Evolutionary conservation across 2,888 invertebrate genomes (phyloP), one percentile per base, ranked within the genome.

Genomic region (Chloroclystis v-ata): DNA sequence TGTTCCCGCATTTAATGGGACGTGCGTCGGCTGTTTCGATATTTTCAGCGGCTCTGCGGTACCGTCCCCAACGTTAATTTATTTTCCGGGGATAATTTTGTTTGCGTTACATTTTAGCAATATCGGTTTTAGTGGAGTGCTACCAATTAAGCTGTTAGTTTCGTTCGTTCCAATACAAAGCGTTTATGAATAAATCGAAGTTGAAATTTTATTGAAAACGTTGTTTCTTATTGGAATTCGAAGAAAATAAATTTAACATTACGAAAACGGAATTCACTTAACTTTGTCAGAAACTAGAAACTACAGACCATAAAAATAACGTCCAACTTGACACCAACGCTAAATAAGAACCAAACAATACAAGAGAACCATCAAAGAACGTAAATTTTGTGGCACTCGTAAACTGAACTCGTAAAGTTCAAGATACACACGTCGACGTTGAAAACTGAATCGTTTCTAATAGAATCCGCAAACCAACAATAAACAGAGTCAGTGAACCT

Each of bases 1-100:
- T 75, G 71, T 71, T 71, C 68, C 67, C 67, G 68, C 65, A 69
- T 72, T 72, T 74, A 70, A 72, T 70, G 63, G 65, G 57, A 65
- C 66, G 70, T 65, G 65, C 60, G 68, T 69, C 71, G 69, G 43
- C 58, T 59, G 64, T 73, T 75, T 75, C 74, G 69, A 71, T 67
- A 71, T 75, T 75, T 76, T 72, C 71, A 68, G 69, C 56, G 60
- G 67, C 65, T 59, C 55, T 65, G 65, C 60, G 63, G 65, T 63
- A 63, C 60, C 56, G 57, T 41, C 46, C 47, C 51, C 53, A 48
- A 56, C 60, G 59, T 60, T 61, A 56, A 65, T 67, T 63, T 50
- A 62, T 61, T 63, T 60, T 61, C 56, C 48, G 57, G 56, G 53
- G 53, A 58, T 58, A 63, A 52, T 54, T 41, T 45, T 32, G 43